Evolutionary conservation across 2,797 vertebrate genomes (phyloP).

Genomic region (Cirrhinus mrigala): DNA sequence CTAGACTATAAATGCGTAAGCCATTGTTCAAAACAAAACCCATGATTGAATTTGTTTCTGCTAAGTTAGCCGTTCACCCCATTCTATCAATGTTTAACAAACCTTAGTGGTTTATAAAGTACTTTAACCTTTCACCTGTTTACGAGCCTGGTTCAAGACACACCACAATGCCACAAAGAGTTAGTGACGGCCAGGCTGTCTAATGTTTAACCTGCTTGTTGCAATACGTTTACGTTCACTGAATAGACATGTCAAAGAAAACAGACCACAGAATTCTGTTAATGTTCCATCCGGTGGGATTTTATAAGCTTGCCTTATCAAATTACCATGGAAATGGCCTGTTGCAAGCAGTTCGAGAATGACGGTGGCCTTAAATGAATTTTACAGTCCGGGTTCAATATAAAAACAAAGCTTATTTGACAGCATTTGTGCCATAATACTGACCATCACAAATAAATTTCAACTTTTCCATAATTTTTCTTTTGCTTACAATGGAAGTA

Average conservation of each 20-base stretch:
- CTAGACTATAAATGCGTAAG: background rate
- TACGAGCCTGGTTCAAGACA: slow-evolving; percentile 48
- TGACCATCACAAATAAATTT: background rate
- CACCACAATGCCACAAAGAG: slow-evolving; percentile 29
- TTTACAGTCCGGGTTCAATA: background rate
- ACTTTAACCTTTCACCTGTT: slow-evolving; percentile 58
- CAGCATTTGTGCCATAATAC: background rate
- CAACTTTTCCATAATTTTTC: background rate
- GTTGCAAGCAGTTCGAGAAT: background rate
- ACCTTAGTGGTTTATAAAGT: slow-evolving; percentile 30
- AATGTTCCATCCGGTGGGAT: background rate
- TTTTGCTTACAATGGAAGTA: background rate
- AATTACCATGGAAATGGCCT: slow-evolving; percentile 9
- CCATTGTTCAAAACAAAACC: slow-evolving; percentile 34
- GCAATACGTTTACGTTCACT: slow-evolving; percentile 7
- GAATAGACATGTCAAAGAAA: slow-evolving; percentile 25
- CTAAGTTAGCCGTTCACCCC: slow-evolving; percentile 17
- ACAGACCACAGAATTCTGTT: background rate
- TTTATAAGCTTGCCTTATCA: slow-evolving; percentile 3
- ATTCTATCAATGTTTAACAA: slow-evolving; percentile 62
- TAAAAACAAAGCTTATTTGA: background rate
- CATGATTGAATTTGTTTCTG: slow-evolving; percentile 47
- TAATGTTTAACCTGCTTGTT: slow-evolving; percentile 39
- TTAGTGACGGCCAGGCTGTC: slow-evolving; percentile 30
- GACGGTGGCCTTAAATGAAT: background rate